These are phyloP conservation scores for Dallia pectoralis DNA, from an alignment of 2,797 vertebrate species.

Conservation along the genomic window DNA sequence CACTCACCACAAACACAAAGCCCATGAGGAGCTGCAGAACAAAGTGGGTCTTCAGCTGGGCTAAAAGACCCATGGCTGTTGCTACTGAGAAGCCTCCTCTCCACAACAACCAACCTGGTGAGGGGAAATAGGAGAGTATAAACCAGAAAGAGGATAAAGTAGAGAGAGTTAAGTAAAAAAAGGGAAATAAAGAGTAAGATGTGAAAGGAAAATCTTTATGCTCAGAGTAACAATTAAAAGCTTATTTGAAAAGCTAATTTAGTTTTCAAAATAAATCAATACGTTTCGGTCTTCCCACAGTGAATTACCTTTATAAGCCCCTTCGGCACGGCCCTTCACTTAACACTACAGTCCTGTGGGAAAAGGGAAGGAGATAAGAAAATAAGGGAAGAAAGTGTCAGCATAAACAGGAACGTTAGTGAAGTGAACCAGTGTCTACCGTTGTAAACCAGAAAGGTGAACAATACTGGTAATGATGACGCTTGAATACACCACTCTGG, in stretches of 20 bases:
- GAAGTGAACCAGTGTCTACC: neutral
- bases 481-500: neutral
- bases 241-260: neutral
- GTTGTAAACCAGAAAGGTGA: neutral
- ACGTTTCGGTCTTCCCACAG: constrained; percentile 61
- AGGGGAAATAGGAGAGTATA: neutral
- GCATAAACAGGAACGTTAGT: neutral
- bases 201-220: neutral
- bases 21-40: constrained; percentile 94
- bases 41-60: constrained; percentile 96
- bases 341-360: constrained; percentile 80
- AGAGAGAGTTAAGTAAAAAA: neutral
- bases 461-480: neutral
- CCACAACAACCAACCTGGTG: constrained; percentile 69
- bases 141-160: neutral
- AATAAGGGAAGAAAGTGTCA: neutral
- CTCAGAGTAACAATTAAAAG: neutral
- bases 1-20: constrained; percentile 97
- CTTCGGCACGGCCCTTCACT: constrained; percentile 73
- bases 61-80: constrained; percentile 77
- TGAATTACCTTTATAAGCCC: constrained; percentile 68
- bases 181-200: neutral
- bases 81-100: constrained; percentile 58
- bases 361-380: neutral
- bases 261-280: neutral